Evolutionary conservation across 2,113 vertebrate genomes (phyloP).

Genomic region (Heloderma charlesbogerti): DNA sequence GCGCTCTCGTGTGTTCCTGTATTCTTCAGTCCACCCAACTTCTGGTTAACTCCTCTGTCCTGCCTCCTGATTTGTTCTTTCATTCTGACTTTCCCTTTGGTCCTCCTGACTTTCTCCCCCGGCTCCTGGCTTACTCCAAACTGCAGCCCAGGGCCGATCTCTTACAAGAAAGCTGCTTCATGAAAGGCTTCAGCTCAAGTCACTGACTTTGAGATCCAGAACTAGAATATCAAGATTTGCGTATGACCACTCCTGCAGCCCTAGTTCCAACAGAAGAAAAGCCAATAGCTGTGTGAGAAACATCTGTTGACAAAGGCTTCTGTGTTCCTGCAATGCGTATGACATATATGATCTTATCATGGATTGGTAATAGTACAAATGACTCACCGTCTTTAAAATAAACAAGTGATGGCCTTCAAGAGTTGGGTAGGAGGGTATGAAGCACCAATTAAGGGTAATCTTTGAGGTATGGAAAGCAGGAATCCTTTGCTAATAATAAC

Average conservation of each 20-base stretch:
- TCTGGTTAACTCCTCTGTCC: background rate
- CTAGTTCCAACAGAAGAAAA: background rate
- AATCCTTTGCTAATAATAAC: too few relatives aligned
- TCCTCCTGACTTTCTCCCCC: background rate
- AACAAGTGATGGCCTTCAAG: background rate
- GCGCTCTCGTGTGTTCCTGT: too few relatives aligned
- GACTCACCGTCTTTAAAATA: constrained; percentile 2
- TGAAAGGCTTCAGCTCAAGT: background rate
- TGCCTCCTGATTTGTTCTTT: background rate
- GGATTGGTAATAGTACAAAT: background rate
- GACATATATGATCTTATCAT: background rate
- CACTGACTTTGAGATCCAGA: background rate
- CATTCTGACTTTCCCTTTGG: background rate
- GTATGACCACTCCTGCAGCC: too few relatives aligned
- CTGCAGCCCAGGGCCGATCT: background rate
- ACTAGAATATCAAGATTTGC: background rate
- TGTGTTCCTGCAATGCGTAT: too few relatives aligned
- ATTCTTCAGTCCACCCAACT: background rate
- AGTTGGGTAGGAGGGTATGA: background rate
- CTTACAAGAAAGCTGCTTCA: background rate
- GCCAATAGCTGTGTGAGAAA: background rate
- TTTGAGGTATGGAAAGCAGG: background rate
- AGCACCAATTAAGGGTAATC: background rate
- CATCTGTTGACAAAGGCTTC: background rate
- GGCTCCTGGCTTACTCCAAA: background rate